These are phyloP conservation scores for Polyodon spathula DNA, from an alignment of 2,113 vertebrate genomes.

Conservation along the genomic window DNA sequence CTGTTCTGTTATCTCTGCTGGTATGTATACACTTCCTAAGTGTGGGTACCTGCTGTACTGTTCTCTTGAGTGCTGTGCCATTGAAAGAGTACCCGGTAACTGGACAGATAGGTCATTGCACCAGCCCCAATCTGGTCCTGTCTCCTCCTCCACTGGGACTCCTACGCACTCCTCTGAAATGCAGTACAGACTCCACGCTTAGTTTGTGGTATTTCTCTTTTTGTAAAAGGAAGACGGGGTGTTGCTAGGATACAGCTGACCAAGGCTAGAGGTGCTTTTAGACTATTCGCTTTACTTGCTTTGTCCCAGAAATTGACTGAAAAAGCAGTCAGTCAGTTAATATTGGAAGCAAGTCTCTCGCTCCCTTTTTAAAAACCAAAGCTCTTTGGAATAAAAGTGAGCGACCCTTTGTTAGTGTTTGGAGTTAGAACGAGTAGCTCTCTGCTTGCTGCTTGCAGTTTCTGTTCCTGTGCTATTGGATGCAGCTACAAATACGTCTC, in stretches of 20 bases:
- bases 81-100: too few species aligned
- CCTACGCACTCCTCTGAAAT: neutral
- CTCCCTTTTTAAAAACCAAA: constrained; percentile 25
- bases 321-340: neutral
- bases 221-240: constrained; percentile 47
- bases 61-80: too few species aligned
- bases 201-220: constrained; percentile 39
- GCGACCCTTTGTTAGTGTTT: too few species aligned
- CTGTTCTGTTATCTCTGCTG: constrained; percentile 30
- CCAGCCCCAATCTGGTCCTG: too few species aligned
- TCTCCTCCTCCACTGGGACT: too few species aligned
- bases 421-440: too few species aligned
- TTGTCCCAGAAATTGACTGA: constrained; percentile 1
- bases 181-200: constrained; percentile 24
- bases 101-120: too few species aligned
- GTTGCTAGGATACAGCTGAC: constrained; percentile 42
- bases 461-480: too few species aligned
- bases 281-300: neutral
- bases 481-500: too few species aligned
- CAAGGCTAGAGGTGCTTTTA: constrained; percentile 23
- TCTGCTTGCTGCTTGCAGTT: too few species aligned
- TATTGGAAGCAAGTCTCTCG: constrained; percentile 19
- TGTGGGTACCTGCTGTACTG: constrained; percentile 32
- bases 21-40: constrained; percentile 30
- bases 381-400: constrained; percentile 27